phyloP scores from a whole-genome alignment of 2,888 invertebrate species.

The Rotaria magnacalcarata region DNA sequence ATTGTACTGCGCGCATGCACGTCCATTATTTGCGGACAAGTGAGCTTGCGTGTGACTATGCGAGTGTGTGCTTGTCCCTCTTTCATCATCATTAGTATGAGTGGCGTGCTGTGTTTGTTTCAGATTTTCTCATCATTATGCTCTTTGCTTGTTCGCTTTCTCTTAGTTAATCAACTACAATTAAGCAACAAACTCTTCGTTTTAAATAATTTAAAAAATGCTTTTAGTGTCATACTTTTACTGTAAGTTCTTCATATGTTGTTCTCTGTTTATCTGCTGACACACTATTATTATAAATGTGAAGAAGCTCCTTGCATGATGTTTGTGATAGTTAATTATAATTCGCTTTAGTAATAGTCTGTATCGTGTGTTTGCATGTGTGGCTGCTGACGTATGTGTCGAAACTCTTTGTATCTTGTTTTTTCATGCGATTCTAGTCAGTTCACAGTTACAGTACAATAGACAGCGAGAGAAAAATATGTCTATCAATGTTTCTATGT shows the following conservation, averaged over 20 bases:
- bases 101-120: not conserved
- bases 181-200: not conserved
- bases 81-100: not conserved
- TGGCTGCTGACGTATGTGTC: not conserved
- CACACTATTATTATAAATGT: not conserved
- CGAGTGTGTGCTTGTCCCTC: not conserved
- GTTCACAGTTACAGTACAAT: not conserved
- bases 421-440: not conserved
- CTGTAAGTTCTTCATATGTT: not conserved
- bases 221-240: not conserved
- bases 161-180: not conserved
- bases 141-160: not conserved
- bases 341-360: not conserved
- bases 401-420: not conserved
- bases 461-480: not conserved
- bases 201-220: not conserved
- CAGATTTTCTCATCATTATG: not conserved
- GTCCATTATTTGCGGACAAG: constrained; percentile 28
- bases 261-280: not conserved
- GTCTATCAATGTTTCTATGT: not conserved
- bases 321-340: not conserved
- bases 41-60: not conserved
- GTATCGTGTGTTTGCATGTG: not conserved
- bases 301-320: not conserved
- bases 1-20: not conserved